Base-by-base conservation (phyloP, 1,140 invertebrate species). In the Anoplolepis gracilipes region DNA sequence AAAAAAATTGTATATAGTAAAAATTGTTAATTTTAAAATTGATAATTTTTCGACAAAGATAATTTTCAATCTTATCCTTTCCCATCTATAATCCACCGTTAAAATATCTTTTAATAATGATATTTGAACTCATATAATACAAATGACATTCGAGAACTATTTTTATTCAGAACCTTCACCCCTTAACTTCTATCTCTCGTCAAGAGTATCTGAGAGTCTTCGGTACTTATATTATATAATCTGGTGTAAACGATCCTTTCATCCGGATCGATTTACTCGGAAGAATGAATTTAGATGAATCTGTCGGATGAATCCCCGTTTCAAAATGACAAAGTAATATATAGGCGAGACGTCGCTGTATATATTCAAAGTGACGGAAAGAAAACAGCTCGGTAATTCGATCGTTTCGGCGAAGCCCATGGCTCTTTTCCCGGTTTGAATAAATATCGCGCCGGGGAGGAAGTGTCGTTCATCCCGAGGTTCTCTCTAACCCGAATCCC, bases 281-380 rank as follows among this genome's bases (percentile, higher is more conserved):
- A 33, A 88, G 75, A 62, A 84, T 84, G 57, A 75, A 87, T 87
- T 88, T 25, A 53, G 33, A 49, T 62, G 69, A 84, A 59, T 76
- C 49, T 86, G 55, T 33, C 49, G 49, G 85, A 36, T 69, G n/a
- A n/a, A n/a, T 39, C 5, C 49, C 3, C n/a, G 25, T 6, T 70
- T 39, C 49, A 72, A 53, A 73, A 87, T 61, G 55, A 87, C 28
- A 19, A 57, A 84, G 55, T 76, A n/a, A n/a, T 87, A 65, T 53
- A 36, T 19, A n/a, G 39, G 28, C 49, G 42, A 87, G 65, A 84
- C 87, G 64, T 57, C 28, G 55, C n/a, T 73, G 39, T 82, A 49
- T 49, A 49, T 49, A 82, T 73, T 55, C n/a, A 59, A 28, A 64
- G 39, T 8, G 11, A 39, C 33, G 39, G 72, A 73, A 72, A 81